Evolutionary conservation across 2,888 invertebrate species (phyloP).

Genomic region (Gnatocerus cornutus): DNA sequence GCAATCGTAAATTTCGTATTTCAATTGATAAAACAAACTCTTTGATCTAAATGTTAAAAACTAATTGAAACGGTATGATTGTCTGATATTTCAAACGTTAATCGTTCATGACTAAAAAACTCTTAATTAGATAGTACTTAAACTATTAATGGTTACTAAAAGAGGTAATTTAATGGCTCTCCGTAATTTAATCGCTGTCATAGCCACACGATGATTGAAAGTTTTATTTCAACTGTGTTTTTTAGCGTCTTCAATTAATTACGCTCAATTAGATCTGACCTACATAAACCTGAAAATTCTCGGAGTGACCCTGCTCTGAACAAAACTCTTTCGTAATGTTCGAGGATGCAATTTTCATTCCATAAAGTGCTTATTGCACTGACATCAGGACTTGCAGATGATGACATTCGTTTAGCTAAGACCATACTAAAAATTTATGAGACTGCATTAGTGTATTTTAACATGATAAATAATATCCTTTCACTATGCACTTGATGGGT

Average conservation of each 20-base stretch:
- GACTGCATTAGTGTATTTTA: neutral
- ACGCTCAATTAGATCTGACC: conserved; percentile 35
- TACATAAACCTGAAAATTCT: conserved; percentile 25
- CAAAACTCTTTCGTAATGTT: neutral
- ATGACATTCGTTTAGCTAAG: neutral
- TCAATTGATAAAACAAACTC: too few species aligned
- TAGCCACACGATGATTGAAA: conserved; percentile 37
- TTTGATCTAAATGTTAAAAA: neutral
- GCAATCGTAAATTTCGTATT: conserved; percentile 1
- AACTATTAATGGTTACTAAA: conserved; percentile 21
- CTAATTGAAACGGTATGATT: conserved; percentile 13
- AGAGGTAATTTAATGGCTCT: conserved; percentile 29
- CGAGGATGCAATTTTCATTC: neutral
- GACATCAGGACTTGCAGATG: neutral
- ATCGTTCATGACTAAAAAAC: conserved; percentile 21
- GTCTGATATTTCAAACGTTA: conserved; percentile 23
- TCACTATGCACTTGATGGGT: neutral
- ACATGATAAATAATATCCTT: neutral
- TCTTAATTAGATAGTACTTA: conserved; percentile 26
- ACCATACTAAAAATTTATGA: neutral
- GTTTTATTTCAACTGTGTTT: conserved; percentile 35
- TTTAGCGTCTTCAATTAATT: conserved; percentile 40
- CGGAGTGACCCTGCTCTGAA: conserved; percentile 1
- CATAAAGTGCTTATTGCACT: neutral
- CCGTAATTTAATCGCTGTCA: conserved; percentile 30